Evolutionary conservation across 2,113 vertebrate species (phyloP), one percentile per base, ranked within the genome.

Genomic region (Phrynosoma blainvillii): DNA sequence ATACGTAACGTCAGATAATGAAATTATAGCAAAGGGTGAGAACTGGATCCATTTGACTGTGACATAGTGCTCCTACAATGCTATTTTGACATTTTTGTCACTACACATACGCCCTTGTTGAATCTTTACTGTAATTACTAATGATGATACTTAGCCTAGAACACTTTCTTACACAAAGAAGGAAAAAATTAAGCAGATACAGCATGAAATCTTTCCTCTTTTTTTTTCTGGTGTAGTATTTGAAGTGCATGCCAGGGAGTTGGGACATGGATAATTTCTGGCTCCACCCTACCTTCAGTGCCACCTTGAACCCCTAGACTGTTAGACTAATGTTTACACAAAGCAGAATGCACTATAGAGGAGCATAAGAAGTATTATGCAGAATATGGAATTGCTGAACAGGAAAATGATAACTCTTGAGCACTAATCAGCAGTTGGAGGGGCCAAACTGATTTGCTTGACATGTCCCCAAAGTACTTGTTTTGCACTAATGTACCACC

Each of bases 401-500:
- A 89, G 87, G 92, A 92, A 91, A 88, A 77, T 83, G 93, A 84
- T 82, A 87, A 86, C 90, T 90, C 91, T 93, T 92, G 82, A 91
- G 89, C 73, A 36, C 88, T 92, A 92, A 59, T 82, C 87, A 87
- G 52, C 88, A 76, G 0, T n/a, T 84, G 88, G 78, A 87, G 91
- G 88, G 92, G 78, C 80, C 32, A 90, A 86, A 79, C 89, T 88
- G 79, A 65, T 77, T 90, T 94, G 90, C 89, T 84, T 85, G 93
- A 84, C 65, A 32, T 91, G 93, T 86, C 92, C 84, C 47, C 6
- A 89, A 88, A 88, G 86, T 89, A 80, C 82, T 92, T 32, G 88
- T 95, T 84, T 95, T 95, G 94, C 93, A 94, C 93, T 94, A 87
- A 66, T 90, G 82, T 88, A 85, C 91, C 84, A 47, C 86, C 78